Conservation (phyloP, 2,888 invertebrate genomes). For the Archaeoteleia sp. region DNA sequence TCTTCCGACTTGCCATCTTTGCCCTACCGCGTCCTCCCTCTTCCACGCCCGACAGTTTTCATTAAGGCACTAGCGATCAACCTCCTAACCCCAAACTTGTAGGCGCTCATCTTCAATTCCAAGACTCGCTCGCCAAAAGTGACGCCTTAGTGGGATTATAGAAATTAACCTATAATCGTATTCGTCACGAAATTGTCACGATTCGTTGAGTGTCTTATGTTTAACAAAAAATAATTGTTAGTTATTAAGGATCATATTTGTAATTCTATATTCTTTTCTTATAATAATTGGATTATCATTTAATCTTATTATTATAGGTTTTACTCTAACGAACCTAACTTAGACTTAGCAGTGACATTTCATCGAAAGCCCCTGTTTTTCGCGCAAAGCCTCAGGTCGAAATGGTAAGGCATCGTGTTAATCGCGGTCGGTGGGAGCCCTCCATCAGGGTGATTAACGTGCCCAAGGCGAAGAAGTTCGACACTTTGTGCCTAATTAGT, state of each 20-base stretch:
- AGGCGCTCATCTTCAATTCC: constrained; percentile 36
- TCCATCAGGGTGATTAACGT: constrained; percentile 45
- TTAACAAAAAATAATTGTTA: no score
- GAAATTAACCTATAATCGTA: no score
- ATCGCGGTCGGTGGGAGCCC: constrained; percentile 40
- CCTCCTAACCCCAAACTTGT: constrained; percentile 40
- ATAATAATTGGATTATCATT: no score
- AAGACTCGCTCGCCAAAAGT: constrained; percentile 20
- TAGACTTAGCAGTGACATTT: no score
- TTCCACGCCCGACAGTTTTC: constrained; percentile 46
- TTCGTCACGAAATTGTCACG: no score
- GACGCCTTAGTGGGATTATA: no score
- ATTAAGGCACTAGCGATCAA: constrained; percentile 48
- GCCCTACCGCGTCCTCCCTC: constrained; percentile 19
- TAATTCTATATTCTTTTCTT: no score
- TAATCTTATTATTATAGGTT: no score
- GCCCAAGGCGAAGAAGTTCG: constrained; percentile 59
- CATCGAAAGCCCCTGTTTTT: no score
- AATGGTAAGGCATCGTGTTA: constrained; percentile 28
- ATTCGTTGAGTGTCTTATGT: no score
- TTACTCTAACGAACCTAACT: no score
- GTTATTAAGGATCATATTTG: no score
- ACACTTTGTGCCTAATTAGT: constrained; percentile 68
- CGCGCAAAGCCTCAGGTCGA: constrained; percentile 5
- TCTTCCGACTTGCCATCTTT: constrained; percentile 33